Percentiles rank a stretch among this genome's conserved stretches.
Evolutionary conservation across 2,797 vertebrate species (phyloP).

Genomic region (Chrysocyon brachyurus): DNA sequence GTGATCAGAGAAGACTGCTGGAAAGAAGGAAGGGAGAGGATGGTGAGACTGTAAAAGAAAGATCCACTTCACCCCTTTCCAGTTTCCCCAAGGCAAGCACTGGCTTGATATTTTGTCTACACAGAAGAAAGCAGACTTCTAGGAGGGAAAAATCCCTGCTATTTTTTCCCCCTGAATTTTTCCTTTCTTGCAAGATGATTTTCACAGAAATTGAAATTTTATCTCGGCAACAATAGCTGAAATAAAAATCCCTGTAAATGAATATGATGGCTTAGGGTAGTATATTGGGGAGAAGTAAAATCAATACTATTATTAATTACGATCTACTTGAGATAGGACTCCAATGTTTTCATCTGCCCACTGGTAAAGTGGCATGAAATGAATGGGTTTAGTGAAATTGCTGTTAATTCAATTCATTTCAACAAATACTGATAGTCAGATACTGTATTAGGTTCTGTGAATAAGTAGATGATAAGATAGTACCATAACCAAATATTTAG

Average conservation of each 20-base stretch:
- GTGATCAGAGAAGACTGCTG: background rate
- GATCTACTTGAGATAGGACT: background rate
- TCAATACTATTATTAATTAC: background rate
- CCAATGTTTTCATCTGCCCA: slow-evolving; percentile 43
- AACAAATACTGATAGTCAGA: slow-evolving; percentile 48
- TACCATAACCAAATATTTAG: slow-evolving; percentile 58
- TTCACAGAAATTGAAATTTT: slow-evolving; percentile 36
- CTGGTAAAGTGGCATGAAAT: slow-evolving; percentile 60
- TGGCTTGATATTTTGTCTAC: background rate
- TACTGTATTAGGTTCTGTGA: slow-evolving; percentile 15
- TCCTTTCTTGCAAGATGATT: background rate
- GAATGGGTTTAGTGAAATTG: slow-evolving; percentile 39
- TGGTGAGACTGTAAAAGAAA: background rate
- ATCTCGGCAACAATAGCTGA: background rate
- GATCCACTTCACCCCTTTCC: background rate
- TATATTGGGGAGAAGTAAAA: slow-evolving; percentile 54
- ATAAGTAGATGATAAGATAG: slow-evolving; percentile 34
- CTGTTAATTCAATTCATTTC: slow-evolving; percentile 64
- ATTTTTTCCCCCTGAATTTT: background rate
- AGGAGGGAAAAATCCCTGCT: background rate
- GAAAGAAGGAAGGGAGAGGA: background rate
- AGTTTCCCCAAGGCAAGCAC: background rate
- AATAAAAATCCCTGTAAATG: slow-evolving; percentile 47
- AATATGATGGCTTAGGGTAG: background rate
- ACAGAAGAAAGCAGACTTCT: background rate